Conservation (phyloP, 2,797 vertebrate genomes). For the Sebastes oblongus region DNA sequence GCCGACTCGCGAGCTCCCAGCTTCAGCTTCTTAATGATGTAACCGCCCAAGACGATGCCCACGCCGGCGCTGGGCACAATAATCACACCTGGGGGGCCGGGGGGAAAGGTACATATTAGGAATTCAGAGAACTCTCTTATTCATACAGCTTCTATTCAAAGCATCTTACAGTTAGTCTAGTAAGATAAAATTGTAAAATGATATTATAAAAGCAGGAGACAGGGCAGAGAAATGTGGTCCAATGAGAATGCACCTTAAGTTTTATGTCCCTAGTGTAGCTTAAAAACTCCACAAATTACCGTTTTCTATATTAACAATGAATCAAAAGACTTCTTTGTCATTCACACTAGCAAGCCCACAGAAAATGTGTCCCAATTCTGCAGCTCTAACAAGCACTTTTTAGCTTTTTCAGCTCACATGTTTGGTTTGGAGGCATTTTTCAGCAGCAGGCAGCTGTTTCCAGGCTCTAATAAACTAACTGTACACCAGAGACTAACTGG, state of each 20-base stretch:
- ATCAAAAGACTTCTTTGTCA: background rate
- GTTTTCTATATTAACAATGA: background rate
- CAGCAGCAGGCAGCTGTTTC: too few relatives aligned
- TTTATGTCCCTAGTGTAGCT: background rate
- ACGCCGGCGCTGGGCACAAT: conserved; percentile 98
- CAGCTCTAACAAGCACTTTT: background rate
- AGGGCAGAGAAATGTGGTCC: background rate
- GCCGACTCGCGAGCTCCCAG: conserved; percentile 95
- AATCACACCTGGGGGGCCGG: conserved; percentile 85
- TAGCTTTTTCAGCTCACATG: background rate
- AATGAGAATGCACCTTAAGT: background rate
- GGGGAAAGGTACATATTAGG: too few relatives aligned
- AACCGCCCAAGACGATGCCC: conserved; percentile 96
- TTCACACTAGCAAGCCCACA: background rate
- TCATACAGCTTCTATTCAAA: background rate
- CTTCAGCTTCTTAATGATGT: conserved; percentile 99
- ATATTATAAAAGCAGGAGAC: background rate
- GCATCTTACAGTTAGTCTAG: background rate
- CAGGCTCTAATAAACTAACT: too few relatives aligned
- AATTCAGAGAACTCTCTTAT: background rate
- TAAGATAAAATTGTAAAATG: background rate
- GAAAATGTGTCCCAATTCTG: too few relatives aligned
- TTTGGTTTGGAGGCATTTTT: too few relatives aligned
- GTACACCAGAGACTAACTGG: too few relatives aligned
- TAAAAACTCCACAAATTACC: background rate